Evolutionary conservation across 1,140 invertebrate species (phyloP).

Genomic region (Psix sp.): DNA sequence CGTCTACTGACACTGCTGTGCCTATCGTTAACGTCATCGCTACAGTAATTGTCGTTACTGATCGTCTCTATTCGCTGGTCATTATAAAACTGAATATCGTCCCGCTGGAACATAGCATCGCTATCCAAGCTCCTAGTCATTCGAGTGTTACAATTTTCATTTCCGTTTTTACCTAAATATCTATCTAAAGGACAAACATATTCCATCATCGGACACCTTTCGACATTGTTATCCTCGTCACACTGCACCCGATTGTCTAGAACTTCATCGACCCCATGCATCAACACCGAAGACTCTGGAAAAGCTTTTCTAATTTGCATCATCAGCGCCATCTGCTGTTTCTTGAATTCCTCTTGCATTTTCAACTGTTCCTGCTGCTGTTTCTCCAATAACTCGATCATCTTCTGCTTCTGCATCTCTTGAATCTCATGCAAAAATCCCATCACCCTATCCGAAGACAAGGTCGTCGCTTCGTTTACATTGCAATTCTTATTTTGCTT

Average conservation of each 20-base stretch:
- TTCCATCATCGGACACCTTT: constrained; percentile 62
- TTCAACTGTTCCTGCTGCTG: constrained; percentile 79
- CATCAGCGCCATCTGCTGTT: constrained; percentile 79
- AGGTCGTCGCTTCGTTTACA: too few species aligned
- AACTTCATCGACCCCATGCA: not conserved
- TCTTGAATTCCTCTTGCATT: constrained; percentile 80
- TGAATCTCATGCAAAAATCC: constrained; percentile 78
- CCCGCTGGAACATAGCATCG: constrained; percentile 34
- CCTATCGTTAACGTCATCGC: constrained; percentile 42
- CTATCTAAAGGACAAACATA: constrained; percentile 59
- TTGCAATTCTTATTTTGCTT: too few species aligned
- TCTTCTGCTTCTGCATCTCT: constrained; percentile 79
- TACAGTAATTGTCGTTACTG: constrained; percentile 28
- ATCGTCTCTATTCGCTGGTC: constrained; percentile 22
- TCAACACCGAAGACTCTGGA: constrained; percentile 60
- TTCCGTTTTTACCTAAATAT: constrained; percentile 30
- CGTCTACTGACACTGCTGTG: constrained; percentile 64
- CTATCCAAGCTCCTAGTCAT: constrained; percentile 50
- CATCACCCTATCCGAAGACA: constrained; percentile 70
- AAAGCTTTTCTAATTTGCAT: constrained; percentile 78
- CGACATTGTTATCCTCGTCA: constrained; percentile 30
- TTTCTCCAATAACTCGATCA: constrained; percentile 78
- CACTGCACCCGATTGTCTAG: constrained; percentile 20
- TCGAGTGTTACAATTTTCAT: constrained; percentile 31
- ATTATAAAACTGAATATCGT: constrained; percentile 29